Base-by-base conservation (phyloP, 1,140 invertebrate species). In the Pogonomyrmex californicus region DNA sequence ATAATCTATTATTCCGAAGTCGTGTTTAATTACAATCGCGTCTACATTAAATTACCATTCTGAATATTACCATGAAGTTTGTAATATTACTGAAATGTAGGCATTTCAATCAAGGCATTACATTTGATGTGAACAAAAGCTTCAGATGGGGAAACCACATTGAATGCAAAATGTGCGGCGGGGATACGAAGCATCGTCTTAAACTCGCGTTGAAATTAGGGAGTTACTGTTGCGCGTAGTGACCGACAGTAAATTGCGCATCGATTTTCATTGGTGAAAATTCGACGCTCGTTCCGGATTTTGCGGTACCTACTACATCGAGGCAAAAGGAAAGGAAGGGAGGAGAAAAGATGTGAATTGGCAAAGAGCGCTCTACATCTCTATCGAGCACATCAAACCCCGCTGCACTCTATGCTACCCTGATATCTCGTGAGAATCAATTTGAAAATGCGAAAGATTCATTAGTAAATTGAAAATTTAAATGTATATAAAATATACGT, bases 191-290 rank as follows among this genome's bases (percentile, higher is more conserved):
- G 6, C 17, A 38, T 14, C 47, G 47, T 44, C 47, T 81, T 68
- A 68, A n/a, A 58, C 23, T 9, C 10, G 17, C 33, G 4, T 9
- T 30, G 33, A 23, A 79, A 68, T 54, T 79, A 44, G n/a, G 6
- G 33, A 36, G 23, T 71, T 54, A 4, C 23, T 54, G 33, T 36
- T 41, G 44, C n/a, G 38, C 33, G 12, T 41, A 56, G 23, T 6
- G 23, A 47, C 30, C 41, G 58, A 41, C 5, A 49, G 10, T 33
- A 58, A 81, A 81, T 41, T 54, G 62, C 30, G 30, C 41, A 66
- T 51, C 36, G 60, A 79, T 68, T 81, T 79, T 81, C 9, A 23
- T 68, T 41, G n/a, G 33, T 3, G 9, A 68, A 81, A 56, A 68
- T 81, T 81, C 23, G 36, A 41, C 36, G 12, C 6, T 47, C 4